Conservation (phyloP, 2,113 vertebrate genomes). For the Butorides virescens region DNA sequence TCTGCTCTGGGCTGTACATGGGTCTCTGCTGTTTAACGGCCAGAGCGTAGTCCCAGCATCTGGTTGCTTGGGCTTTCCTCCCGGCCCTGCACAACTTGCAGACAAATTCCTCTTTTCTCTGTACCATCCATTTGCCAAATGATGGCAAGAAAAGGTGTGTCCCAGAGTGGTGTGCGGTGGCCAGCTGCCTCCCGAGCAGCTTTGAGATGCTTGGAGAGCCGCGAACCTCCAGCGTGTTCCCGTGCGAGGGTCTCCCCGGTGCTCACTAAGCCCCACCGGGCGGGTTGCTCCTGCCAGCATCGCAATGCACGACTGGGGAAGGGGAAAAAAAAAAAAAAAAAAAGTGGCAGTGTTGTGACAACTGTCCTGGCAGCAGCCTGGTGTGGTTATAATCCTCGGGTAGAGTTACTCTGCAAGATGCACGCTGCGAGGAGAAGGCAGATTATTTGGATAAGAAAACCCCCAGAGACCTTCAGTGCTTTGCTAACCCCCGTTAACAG, state of each 20-base stretch:
- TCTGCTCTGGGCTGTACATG: fast-evolving
- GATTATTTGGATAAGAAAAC: neutral
- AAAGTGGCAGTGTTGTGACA: neutral
- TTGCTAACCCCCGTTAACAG: neutral
- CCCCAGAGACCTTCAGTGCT: neutral
- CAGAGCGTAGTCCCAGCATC: neutral
- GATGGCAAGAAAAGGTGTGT: neutral
- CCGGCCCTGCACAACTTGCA: neutral
- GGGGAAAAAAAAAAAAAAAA: neutral
- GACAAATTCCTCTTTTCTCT: neutral
- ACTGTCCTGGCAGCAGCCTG: neutral
- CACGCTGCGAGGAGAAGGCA: neutral
- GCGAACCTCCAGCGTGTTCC: fast-evolving
- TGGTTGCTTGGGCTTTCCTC: fast-evolving
- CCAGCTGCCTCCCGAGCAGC: fast-evolving
- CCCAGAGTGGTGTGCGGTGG: neutral
- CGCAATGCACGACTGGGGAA: fast-evolving
- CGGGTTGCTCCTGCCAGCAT: fast-evolving
- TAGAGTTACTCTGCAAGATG: neutral
- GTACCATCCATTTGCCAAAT: neutral
- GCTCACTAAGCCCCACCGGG: fast-evolving
- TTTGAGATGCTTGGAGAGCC: neutral
- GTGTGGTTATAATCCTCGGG: neutral
- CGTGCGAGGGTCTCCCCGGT: fast-evolving
- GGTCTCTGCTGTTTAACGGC: neutral